Conservation (phyloP, 1,140 invertebrate species). For the Aphidius ervi region DNA sequence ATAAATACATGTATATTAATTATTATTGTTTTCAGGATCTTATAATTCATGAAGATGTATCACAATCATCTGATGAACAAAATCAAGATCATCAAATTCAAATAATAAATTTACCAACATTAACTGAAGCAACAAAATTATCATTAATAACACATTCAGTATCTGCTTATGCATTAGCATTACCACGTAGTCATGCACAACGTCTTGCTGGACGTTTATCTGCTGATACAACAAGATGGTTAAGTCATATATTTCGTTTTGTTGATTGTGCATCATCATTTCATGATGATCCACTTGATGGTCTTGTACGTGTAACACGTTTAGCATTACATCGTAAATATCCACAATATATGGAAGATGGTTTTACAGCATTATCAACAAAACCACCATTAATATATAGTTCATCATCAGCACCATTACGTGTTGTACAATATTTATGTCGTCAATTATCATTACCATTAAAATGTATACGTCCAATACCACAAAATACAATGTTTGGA, state of each 20-base stretch:
- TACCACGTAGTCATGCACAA: conserved; percentile 67
- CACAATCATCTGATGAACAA: conserved; percentile 40
- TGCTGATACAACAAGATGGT: conserved; percentile 72
- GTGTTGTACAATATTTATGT: conserved; percentile 75
- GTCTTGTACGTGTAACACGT: conserved; percentile 70
- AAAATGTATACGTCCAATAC: conserved; percentile 78
- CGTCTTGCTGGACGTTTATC: conserved; percentile 67
- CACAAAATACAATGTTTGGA: conserved; percentile 71
- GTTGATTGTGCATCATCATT: conserved; percentile 69
- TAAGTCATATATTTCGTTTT: conserved; percentile 72
- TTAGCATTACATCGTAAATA: conserved; percentile 78
- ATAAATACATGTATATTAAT: not conserved
- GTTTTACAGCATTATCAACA: conserved; percentile 69
- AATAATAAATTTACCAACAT: conserved; percentile 48
- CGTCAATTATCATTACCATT: conserved; percentile 74
- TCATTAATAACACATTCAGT: conserved; percentile 71
- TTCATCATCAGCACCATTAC: conserved; percentile 68
- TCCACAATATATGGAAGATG: conserved; percentile 75
- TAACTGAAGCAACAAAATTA: conserved; percentile 62
- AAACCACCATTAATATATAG: conserved; percentile 79
- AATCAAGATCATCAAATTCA: conserved; percentile 38
- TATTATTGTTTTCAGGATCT: conserved; percentile 43
- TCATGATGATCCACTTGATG: conserved; percentile 74
- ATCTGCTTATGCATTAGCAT: conserved; percentile 66
- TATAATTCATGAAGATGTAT: conserved; percentile 50